Conservation (phyloP, 2,888 invertebrate species). For the Drosophila mulleri region DNA sequence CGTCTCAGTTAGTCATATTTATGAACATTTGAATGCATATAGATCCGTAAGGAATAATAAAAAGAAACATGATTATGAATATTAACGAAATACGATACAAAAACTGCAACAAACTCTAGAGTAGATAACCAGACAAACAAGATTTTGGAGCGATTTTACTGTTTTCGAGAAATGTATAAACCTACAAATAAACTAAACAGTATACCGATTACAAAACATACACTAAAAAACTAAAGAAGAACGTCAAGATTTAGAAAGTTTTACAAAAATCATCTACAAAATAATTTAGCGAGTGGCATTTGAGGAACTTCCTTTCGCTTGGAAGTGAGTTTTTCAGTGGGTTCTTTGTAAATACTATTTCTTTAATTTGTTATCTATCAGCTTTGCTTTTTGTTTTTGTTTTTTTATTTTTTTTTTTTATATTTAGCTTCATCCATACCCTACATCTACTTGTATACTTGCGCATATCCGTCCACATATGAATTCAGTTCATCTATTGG, state of each 20-base stretch:
- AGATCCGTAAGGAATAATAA: conserved; percentile 7
- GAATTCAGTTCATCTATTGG: conserved; percentile 43
- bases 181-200: conserved; percentile 32
- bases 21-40: conserved; percentile 26
- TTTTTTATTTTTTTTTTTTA: background rate
- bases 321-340: conserved; percentile 14
- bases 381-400: no score
- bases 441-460: conserved; percentile 61
- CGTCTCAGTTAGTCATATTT: conserved; percentile 31
- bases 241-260: conserved; percentile 70
- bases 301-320: conserved; percentile 18
- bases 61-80: conserved; percentile 9
- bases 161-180: conserved; percentile 77
- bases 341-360: conserved; percentile 46
- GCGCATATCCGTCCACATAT: conserved; percentile 78
- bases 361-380: conserved; percentile 8
- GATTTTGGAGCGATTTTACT: conserved; percentile 83
- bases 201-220: conserved; percentile 6
- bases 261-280: conserved; percentile 63
- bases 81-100: conserved; percentile 16
- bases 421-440: conserved; percentile 24
- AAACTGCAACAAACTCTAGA: conserved; percentile 64
- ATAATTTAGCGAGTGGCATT: background rate
- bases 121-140: conserved; percentile 66
- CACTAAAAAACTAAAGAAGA: conserved; percentile 18